Evolutionary conservation across 2,113 vertebrate genomes (phyloP).

Genomic region (Tetrax tetrax): DNA sequence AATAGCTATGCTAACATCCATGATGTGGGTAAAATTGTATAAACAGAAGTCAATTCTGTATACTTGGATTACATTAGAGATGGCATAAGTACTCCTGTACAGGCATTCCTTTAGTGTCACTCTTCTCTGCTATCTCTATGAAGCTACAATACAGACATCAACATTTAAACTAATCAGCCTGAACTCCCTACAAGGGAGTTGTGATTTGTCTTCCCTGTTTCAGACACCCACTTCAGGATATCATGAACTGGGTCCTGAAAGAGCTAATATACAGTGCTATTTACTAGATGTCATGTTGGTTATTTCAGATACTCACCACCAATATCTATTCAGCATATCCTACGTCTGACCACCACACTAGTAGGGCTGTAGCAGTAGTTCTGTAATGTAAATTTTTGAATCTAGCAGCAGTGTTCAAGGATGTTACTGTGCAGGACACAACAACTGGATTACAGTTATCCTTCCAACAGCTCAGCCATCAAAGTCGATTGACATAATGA

Average conservation of each 20-base stretch:
- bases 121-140: neutral
- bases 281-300: neutral
- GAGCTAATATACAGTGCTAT: neutral
- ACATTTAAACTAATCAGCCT: slow-evolving; percentile 28
- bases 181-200: neutral
- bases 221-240: slow-evolving; percentile 46
- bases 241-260: slow-evolving; percentile 42
- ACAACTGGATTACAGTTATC: neutral
- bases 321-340: neutral
- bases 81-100: neutral
- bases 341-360: neutral
- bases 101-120: neutral
- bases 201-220: slow-evolving; percentile 32
- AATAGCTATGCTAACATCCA: neutral
- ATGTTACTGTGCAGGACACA: neutral
- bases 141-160: slow-evolving; percentile 36
- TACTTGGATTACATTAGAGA: neutral
- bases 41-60: neutral
- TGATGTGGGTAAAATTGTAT: neutral
- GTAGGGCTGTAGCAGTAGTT: neutral
- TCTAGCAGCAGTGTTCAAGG: neutral
- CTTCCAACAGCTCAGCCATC: neutral
- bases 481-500: neutral
- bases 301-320: neutral
- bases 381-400: neutral